These are phyloP conservation scores for Micrasema longulum DNA, from an alignment of 1,140 invertebrate species.

Conservation along the genomic window DNA sequence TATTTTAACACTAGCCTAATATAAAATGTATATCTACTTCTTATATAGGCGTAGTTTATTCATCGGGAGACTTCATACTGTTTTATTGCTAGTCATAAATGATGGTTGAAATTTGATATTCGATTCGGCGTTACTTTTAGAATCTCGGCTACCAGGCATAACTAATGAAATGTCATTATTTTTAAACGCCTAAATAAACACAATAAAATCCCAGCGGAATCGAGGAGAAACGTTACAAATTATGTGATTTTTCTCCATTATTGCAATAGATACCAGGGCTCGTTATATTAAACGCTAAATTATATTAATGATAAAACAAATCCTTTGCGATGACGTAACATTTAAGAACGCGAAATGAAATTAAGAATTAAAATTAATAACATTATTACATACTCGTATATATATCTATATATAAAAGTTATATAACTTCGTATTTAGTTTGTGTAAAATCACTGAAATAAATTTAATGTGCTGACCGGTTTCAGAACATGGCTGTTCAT, in stretches of 20 bases:
- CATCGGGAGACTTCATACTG: conserved; percentile 36
- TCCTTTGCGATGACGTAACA: too few species aligned
- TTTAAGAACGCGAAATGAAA: too few species aligned
- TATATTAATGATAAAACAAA: too few species aligned
- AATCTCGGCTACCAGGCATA: conserved; percentile 27
- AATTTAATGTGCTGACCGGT: too few species aligned
- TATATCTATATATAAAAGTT: too few species aligned
- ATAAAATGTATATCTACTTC: conserved; percentile 14
- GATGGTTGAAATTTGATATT: conserved; percentile 38
- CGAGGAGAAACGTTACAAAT: conserved; percentile 1
- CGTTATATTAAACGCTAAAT: too few species aligned
- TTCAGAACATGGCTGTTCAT: too few species aligned
- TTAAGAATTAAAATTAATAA: too few species aligned
- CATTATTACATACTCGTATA: too few species aligned
- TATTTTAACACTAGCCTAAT: conserved; percentile 32
- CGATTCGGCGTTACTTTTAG: conserved; percentile 7
- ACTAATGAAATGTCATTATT: conserved; percentile 27
- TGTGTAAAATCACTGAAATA: too few species aligned
- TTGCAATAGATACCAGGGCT: conserved; percentile 10
- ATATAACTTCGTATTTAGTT: too few species aligned
- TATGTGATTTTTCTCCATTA: conserved; percentile 2
- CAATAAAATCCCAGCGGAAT: neutral
- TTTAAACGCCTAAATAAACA: conserved; percentile 22
- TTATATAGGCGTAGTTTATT: conserved; percentile 7
- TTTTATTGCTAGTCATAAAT: conserved; percentile 35